Evolutionary conservation across 2,797 vertebrate species (phyloP).

Genomic region (Zenarchopterus dispar): DNA sequence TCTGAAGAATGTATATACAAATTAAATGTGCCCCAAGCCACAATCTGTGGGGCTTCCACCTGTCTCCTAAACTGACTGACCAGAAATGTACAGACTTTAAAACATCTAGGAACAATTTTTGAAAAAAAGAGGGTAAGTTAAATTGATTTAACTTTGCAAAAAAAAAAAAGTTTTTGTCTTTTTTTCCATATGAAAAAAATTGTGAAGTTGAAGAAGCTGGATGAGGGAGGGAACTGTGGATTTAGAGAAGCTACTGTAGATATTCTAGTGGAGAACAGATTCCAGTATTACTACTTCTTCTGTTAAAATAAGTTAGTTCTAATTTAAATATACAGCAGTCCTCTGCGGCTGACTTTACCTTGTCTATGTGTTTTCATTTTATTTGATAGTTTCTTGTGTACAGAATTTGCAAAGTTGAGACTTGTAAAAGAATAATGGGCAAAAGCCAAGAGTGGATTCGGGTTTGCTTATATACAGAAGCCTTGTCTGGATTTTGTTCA

Average conservation of each 20-base stretch:
- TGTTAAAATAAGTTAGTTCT: constrained; percentile 93
- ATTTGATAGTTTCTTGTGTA: constrained; percentile 88
- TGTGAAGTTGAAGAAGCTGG: constrained; percentile 63
- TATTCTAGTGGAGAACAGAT: constrained; percentile 92
- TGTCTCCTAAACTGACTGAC: constrained; percentile 86
- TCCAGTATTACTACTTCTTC: constrained; percentile 95
- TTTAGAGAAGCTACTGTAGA: constrained; percentile 95
- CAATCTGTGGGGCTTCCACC: constrained; percentile 79
- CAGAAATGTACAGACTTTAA: constrained; percentile 96
- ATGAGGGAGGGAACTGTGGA: constrained; percentile 72
- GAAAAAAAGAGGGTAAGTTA: constrained; percentile 81
- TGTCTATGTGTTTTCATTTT: constrained; percentile 91
- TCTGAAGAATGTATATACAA: constrained; percentile 99
- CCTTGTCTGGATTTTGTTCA: constrained; percentile 93
- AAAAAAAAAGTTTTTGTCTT: constrained; percentile 32
- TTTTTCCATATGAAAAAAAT: constrained; percentile 58
- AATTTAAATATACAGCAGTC: constrained; percentile 94
- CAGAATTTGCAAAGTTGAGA: constrained; percentile 86
- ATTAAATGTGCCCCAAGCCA: constrained; percentile 81
- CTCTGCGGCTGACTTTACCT: constrained; percentile 85
- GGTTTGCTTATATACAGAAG: constrained; percentile 84
- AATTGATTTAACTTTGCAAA: constrained; percentile 83
- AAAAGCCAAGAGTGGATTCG: constrained; percentile 68
- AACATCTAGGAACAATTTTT: constrained; percentile 76
- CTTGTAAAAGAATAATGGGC: constrained; percentile 80